phyloP scores from a whole-genome alignment of 2,888 invertebrate species.

The Cantharis lateralis region DNA sequence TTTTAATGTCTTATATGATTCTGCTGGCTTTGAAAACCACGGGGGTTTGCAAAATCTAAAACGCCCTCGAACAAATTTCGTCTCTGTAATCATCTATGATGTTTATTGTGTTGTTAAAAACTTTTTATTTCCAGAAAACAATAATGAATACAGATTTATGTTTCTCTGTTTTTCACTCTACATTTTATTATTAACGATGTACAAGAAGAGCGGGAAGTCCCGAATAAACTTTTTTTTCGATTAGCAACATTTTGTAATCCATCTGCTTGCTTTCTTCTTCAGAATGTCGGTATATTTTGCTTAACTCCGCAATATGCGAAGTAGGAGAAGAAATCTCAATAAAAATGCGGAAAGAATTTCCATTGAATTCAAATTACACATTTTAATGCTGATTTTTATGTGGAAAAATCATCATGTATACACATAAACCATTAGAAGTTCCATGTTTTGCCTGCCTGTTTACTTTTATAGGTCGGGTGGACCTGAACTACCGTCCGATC shows the following conservation, averaged over 20 bases:
- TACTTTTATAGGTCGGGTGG: neutral
- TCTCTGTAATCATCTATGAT: constrained; percentile 9
- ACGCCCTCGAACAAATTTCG: constrained; percentile 29
- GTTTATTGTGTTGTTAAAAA: neutral
- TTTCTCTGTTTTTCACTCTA: neutral
- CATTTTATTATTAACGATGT: neutral
- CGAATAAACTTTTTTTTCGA: neutral
- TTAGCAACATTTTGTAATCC: neutral
- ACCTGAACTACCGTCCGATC: neutral
- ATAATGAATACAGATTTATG: neutral
- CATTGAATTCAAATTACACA: neutral
- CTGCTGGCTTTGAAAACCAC: constrained; percentile 25
- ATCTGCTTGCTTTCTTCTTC: neutral
- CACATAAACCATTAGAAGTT: neutral
- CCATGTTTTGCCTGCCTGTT: neutral
- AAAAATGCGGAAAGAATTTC: neutral
- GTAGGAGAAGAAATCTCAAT: neutral
- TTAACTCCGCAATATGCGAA: neutral
- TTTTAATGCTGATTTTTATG: neutral
- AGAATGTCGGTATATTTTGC: neutral
- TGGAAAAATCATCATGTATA: neutral
- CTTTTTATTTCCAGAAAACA: neutral
- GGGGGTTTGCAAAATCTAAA: constrained; percentile 26
- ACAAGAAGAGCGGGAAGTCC: neutral
- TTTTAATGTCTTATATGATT: constrained; percentile 51